Evolutionary conservation across 2,888 invertebrate genomes (phyloP).

Genomic region (Tetrapedia diversipes): DNA sequence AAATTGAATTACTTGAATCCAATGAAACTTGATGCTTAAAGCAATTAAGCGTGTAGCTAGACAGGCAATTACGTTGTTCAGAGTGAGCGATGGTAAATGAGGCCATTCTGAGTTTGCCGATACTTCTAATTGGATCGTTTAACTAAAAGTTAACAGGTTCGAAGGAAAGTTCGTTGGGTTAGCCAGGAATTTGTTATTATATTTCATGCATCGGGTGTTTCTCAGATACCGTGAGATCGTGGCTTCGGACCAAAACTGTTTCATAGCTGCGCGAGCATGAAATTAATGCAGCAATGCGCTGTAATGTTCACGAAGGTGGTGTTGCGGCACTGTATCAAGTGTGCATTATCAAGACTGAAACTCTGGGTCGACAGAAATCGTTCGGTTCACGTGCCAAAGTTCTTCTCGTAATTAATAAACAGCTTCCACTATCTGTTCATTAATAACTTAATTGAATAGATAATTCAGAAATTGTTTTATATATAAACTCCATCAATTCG

Average conservation of each 20-base stretch:
- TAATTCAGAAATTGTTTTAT: too few species aligned
- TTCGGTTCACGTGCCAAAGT: not conserved
- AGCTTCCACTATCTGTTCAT: not conserved
- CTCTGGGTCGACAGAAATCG: not conserved
- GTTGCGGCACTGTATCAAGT: slow-evolving; percentile 20
- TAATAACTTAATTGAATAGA: not conserved
- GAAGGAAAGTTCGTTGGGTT: not conserved
- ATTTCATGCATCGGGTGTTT: slow-evolving; percentile 60
- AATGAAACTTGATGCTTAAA: too few species aligned
- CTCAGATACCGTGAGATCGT: slow-evolving; percentile 55
- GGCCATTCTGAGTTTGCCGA: not conserved
- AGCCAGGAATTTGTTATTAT: slow-evolving; percentile 28
- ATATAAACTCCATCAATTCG: too few species aligned
- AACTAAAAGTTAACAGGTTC: slow-evolving; percentile 5
- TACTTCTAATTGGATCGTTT: slow-evolving; percentile 11
- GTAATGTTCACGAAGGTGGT: slow-evolving; percentile 24
- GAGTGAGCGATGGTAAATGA: not conserved
- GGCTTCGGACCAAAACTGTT: slow-evolving; percentile 56
- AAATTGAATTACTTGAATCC: too few species aligned
- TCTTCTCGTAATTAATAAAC: not conserved
- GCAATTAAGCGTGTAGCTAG: too few species aligned
- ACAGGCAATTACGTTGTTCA: too few species aligned
- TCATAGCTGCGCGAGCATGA: slow-evolving; percentile 68
- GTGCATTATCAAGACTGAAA: not conserved
- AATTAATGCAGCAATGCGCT: slow-evolving; percentile 65